Conservation (phyloP, 2,888 invertebrate species). For the Lasioglossum figueresi region DNA sequence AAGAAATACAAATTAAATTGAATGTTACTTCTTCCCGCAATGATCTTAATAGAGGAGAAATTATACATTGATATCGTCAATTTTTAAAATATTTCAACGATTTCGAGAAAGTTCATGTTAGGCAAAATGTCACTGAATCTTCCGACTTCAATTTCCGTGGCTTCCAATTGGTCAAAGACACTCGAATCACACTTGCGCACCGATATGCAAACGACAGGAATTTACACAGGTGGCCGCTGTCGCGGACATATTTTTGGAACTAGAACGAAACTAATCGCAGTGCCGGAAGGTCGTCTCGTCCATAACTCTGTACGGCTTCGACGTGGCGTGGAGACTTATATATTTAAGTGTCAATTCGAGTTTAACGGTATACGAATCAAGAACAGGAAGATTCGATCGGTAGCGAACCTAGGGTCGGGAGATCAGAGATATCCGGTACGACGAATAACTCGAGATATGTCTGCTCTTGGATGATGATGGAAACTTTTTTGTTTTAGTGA, state of each 20-base stretch:
- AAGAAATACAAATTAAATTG: too few species aligned
- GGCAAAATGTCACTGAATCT: too few species aligned
- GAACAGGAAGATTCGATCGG: neutral
- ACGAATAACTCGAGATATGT: neutral
- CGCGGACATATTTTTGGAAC: constrained; percentile 33
- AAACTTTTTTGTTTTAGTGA: constrained; percentile 75
- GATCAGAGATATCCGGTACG: neutral
- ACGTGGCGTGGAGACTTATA: neutral
- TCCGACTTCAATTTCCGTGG: neutral
- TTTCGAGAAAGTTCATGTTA: too few species aligned
- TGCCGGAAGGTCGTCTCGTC: constrained; percentile 21
- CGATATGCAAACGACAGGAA: constrained; percentile 58
- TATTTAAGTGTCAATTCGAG: neutral
- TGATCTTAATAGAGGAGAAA: too few species aligned
- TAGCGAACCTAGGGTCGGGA: neutral
- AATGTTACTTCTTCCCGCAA: too few species aligned
- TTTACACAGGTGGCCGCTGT: constrained; percentile 64
- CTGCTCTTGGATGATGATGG: neutral
- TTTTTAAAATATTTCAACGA: too few species aligned
- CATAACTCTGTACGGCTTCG: neutral
- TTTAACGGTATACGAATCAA: neutral
- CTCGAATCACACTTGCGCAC: constrained; percentile 45
- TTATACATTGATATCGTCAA: too few species aligned
- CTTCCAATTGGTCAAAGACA: constrained; percentile 39
- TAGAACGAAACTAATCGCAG: constrained; percentile 41